Percentiles rank a stretch among this genome's conserved stretches.
phyloP scores from a whole-genome alignment of 2,888 invertebrate species.

The Scelioninae gen. 1 region DNA sequence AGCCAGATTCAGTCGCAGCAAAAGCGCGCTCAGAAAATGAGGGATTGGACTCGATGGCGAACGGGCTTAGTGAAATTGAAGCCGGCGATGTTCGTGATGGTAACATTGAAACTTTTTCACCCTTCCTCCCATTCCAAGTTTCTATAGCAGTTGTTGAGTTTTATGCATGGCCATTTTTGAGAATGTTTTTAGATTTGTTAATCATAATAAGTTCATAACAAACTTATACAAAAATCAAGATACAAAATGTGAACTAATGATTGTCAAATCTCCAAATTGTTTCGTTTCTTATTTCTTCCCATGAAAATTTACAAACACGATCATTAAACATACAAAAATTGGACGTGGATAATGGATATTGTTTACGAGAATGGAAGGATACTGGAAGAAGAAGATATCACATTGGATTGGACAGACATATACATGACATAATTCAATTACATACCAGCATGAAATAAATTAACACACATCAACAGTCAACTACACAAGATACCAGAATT shows the following conservation, averaged over 20 bases:
- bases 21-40: slow-evolving; percentile 96
- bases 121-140: too few species aligned
- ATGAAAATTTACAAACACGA: too few species aligned
- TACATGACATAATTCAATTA: slow-evolving; percentile 16
- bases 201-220: background rate
- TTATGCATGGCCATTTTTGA: slow-evolving; percentile 1
- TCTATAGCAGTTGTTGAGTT: background rate
- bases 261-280: background rate
- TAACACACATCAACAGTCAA: slow-evolving; percentile 1
- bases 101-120: too few species aligned
- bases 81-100: slow-evolving; percentile 96
- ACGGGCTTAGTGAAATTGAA: slow-evolving; percentile 95
- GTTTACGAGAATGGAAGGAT: background rate
- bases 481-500: background rate
- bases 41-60: slow-evolving; percentile 93
- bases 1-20: slow-evolving; percentile 85
- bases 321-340: too few species aligned
- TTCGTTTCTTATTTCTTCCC: background rate
- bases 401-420: slow-evolving; percentile 10
- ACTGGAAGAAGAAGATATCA: slow-evolving; percentile 1
- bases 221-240: background rate
- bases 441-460: slow-evolving; percentile 13
- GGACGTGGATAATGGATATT: too few species aligned
- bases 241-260: background rate
- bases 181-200: background rate